Base-by-base conservation (phyloP, 2,113 vertebrate species). In the Dipodomys spectabilis region DNA sequence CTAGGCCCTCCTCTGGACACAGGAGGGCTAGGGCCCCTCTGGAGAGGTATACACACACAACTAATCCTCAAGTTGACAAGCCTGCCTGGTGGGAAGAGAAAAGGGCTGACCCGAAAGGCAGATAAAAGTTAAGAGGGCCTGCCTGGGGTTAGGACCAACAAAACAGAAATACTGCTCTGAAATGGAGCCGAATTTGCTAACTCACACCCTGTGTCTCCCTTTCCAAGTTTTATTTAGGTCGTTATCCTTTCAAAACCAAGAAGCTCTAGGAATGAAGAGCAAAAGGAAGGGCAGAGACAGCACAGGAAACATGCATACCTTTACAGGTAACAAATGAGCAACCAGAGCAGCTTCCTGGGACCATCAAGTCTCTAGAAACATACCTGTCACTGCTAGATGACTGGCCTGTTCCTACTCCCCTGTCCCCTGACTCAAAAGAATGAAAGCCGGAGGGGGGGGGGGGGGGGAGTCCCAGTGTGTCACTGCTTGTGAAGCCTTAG, bases 351-450 rank as follows among this genome's bases (percentile, higher is more conserved):
- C 49, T 73, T 93, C 30, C 32, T 53, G 75, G 57, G 79, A 77
- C 65, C 95, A 86, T 78, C 62, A 94, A 88, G 45, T 82, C 68
- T 92, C 75, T 64, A 78, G 88, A 88, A 95, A 87, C 39, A 91
- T 18, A 60, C 69, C 73, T 62, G 1, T 85, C 49, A 25, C 28
- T 53, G 60, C 49, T 44, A 53, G 28, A 44, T 39, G 84, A 67
- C 39, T 18, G 49, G 39, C 62, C 71, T 71, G 71, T 91, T 77
- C 86, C 88, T 74, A 85, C 23, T 83, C 72, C 18, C 39, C 19
- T n/a, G 32, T 71, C 19, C 65, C 19, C 45, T n/a, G 68, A 49
- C 39, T 62, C 64, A 5, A 39, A 39, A 95, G 92, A 82, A 93
- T 69, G 32, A 88, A 92, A 95, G 86, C 9, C 22, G 71, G 68